Evolutionary conservation across 1,140 invertebrate species (phyloP).

Genomic region (Cydia pomonella): DNA sequence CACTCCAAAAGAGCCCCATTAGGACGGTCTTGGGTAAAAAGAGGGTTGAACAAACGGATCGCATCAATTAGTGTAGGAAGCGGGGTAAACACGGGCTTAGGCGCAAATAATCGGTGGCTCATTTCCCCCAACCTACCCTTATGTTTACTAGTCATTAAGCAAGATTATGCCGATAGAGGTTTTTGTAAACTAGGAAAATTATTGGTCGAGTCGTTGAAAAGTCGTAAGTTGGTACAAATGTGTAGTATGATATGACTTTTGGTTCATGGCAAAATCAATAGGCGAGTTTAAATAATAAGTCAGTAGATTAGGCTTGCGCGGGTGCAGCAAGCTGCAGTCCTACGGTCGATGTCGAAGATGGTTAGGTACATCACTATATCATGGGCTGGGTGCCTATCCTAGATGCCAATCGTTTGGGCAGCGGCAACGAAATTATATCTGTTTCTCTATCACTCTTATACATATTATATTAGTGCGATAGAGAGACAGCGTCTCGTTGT

Average conservation of each 20-base stretch:
- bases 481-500: too few species aligned
- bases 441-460: too few species aligned
- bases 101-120: constrained; percentile 35
- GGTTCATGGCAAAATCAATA: background rate
- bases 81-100: constrained; percentile 31
- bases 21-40: constrained; percentile 27
- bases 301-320: too few species aligned
- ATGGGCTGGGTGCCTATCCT: too few species aligned
- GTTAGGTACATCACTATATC: too few species aligned
- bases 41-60: constrained; percentile 15
- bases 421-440: too few species aligned
- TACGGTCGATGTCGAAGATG: too few species aligned
- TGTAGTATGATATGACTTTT: background rate
- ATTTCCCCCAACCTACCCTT: constrained; percentile 31
- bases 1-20: constrained; percentile 32
- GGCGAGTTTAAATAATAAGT: background rate
- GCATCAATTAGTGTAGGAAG: constrained; percentile 34
- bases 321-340: too few species aligned
- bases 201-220: background rate
- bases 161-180: constrained; percentile 30
- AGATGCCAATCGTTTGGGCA: too few species aligned
- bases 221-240: too few species aligned
- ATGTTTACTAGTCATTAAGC: constrained; percentile 36
- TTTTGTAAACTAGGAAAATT: constrained; percentile 4
- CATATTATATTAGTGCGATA: too few species aligned